Evolutionary conservation across 2,888 invertebrate genomes (phyloP), one percentile per base, ranked within the genome.

Genomic region (Xestia ashworthii): DNA sequence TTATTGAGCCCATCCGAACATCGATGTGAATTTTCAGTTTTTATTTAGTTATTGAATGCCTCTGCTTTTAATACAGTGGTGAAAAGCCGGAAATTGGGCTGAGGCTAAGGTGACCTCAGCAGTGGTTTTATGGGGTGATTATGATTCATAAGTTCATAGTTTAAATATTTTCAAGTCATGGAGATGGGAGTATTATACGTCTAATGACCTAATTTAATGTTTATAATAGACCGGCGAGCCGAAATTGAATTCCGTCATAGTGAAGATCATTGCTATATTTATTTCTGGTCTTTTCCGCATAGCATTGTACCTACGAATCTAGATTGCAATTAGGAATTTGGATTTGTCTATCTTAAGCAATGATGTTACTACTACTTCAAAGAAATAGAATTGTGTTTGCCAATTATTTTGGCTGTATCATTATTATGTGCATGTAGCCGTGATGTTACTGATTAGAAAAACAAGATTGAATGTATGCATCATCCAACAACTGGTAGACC

Each of bases 311-410:
- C 53, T 48, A 32, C 16, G 44, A n/a, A 55, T 58, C 48, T 76
- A 48, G 8, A 22, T 22, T 9, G 67, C 19, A 38, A 50, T 74
- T 74, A 32, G 8, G 14, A 32, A 55, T 81, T 74, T 46, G 8
- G 19, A 22, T 41, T 48, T 64, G 16, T 65, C 65, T 81, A 81
- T 66, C 44, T 73, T 78, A 73, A 25, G 55, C 32, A n/a, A 66
- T 74, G 75, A 74, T 81, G 44, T 38, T 38, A 65, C 5, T 5
- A 38, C 48, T 38, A 50, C 12, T 78, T 74, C 82, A 38, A 25
- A 81, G 78, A 81, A 79, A 74, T 5, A 46, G 14, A 50, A 74
- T n/a, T 25, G 38, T 53, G 50, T 53, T 58, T 75, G 82, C 75
- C 66, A 79, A 81, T 60, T 66, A 38, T 14, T 74, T 74, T 66